These are phyloP conservation scores for Centropus unirufus DNA, from an alignment of 2,113 vertebrate species.

Conservation along the genomic window DNA sequence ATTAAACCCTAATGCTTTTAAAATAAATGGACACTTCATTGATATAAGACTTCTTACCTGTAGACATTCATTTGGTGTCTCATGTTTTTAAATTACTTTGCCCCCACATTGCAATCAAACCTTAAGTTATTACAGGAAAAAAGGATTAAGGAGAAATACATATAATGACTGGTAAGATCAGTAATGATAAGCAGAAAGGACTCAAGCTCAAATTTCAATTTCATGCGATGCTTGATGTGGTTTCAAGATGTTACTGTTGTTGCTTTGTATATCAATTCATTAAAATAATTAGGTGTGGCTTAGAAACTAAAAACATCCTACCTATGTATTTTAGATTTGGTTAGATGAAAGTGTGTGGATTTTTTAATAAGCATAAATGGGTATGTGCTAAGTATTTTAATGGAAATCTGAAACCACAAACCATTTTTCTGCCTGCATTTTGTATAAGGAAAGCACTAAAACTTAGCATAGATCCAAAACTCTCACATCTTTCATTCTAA, in stretches of 20 bases:
- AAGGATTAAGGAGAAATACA: conserved; percentile 51
- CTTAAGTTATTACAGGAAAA: conserved; percentile 55
- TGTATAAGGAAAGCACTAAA: conserved; percentile 13
- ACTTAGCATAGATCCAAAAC: background rate
- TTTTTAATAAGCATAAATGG: conserved; percentile 54
- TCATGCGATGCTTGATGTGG: conserved; percentile 15
- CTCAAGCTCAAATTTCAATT: conserved; percentile 33
- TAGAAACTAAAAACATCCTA: conserved; percentile 26
- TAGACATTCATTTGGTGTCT: conserved; percentile 39
- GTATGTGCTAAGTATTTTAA: conserved; percentile 30
- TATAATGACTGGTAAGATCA: conserved; percentile 45
- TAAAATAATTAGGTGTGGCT: conserved; percentile 56
- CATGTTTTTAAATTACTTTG: conserved; percentile 48
- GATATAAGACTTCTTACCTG: conserved; percentile 61
- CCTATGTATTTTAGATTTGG: conserved; percentile 33
- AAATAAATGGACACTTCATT: conserved; percentile 70
- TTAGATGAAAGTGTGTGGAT: conserved; percentile 31
- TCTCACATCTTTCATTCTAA: background rate
- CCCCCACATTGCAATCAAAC: background rate
- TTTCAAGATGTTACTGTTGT: conserved; percentile 23
- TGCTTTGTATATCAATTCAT: conserved; percentile 39
- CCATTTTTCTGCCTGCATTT: background rate
- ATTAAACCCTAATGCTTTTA: conserved; percentile 71
- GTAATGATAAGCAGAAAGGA: conserved; percentile 30
- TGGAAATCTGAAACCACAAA: conserved; percentile 48